Conservation (phyloP, 2,797 vertebrate genomes). For the Scolopax bukidnonensis region DNA sequence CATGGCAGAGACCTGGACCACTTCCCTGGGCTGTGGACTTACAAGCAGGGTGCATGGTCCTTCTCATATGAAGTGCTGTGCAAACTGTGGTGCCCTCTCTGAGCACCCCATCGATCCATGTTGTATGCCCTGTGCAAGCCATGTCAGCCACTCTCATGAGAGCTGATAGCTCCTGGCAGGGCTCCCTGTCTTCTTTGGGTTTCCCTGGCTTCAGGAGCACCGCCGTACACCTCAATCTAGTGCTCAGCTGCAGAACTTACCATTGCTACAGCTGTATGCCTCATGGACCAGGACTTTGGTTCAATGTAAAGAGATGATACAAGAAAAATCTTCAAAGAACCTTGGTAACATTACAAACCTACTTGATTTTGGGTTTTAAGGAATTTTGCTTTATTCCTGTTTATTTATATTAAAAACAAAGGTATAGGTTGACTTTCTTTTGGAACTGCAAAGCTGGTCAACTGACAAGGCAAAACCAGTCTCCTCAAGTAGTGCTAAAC, state of each 20-base stretch:
- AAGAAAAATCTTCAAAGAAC: not conserved
- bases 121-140: not conserved
- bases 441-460: not conserved
- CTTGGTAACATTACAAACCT: not conserved
- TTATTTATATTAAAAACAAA: not conserved
- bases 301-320: not conserved
- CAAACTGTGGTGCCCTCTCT: rapidly evolving
- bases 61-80: rapidly evolving
- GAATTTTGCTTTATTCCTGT: not conserved
- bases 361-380: not conserved
- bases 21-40: not conserved
- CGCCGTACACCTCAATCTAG: rapidly evolving
- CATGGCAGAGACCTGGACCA: not conserved
- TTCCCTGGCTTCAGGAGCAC: rapidly evolving
- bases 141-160: not conserved
- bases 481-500: not conserved
- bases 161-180: not conserved
- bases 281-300: rapidly evolving
- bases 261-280: rapidly evolving
- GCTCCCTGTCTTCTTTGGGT: rapidly evolving
- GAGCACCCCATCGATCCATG: rapidly evolving
- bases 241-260: rapidly evolving
- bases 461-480: not conserved
- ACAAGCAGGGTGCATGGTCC: rapidly evolving
- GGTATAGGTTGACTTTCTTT: not conserved